These are phyloP conservation scores for Helarctos malayanus DNA, from an alignment of 2,797 vertebrate species.

Conservation along the genomic window DNA sequence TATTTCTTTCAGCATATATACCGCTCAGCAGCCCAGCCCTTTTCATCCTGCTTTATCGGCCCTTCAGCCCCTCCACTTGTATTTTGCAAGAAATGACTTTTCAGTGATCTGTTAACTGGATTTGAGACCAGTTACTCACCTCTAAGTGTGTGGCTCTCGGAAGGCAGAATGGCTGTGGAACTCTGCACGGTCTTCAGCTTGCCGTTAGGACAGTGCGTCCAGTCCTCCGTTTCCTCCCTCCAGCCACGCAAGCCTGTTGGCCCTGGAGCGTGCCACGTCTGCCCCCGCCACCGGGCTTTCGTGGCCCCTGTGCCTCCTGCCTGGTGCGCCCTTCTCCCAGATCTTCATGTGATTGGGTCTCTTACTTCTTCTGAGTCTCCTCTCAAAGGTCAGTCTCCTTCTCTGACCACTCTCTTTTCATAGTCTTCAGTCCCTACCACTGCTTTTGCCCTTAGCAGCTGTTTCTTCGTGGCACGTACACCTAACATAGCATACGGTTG, in stretches of 20 bases:
- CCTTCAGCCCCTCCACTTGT: not conserved
- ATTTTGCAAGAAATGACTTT: not conserved
- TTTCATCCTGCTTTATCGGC: not conserved
- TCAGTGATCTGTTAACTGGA: not conserved
- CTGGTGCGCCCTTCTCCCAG: not conserved
- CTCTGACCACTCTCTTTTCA: not conserved
- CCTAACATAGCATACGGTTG: no score
- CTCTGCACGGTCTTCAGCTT: not conserved
- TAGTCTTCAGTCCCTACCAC: no score
- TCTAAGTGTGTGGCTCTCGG: not conserved
- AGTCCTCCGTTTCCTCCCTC: not conserved
- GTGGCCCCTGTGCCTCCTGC: not conserved
- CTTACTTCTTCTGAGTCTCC: not conserved
- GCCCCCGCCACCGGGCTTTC: not conserved
- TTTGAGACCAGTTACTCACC: not conserved
- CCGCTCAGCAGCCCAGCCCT: not conserved
- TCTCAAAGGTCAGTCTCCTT: not conserved
- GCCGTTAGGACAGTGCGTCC: accelerated
- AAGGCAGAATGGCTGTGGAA: not conserved
- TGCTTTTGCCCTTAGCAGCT: no score
- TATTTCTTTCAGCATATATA: not conserved
- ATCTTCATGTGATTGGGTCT: not conserved
- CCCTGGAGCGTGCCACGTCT: no score
- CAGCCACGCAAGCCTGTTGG: no score
- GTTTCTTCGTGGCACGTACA: not conserved